phyloP scores from a whole-genome alignment of 2,888 invertebrate genomes.

The Neoaliturus tenellus region DNA sequence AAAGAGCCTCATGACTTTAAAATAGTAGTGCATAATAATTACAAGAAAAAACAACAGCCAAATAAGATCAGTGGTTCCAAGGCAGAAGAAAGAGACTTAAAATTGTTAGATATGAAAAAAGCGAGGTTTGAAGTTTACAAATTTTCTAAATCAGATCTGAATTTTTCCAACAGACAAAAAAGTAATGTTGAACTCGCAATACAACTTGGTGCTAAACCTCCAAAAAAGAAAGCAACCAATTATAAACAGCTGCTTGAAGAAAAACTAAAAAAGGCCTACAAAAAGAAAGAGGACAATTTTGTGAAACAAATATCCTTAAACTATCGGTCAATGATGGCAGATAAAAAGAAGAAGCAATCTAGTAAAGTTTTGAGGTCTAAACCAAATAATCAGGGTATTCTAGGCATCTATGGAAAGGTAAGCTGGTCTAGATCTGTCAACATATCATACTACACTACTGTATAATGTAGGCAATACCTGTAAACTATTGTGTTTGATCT shows the following conservation, averaged over 20 bases:
- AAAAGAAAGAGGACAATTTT: constrained; percentile 35
- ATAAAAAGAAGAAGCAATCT: background rate
- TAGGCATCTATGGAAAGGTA: constrained; percentile 43
- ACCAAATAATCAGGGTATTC: constrained; percentile 6
- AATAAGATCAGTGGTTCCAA: background rate
- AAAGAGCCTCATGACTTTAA: constrained; percentile 17
- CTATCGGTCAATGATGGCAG: background rate
- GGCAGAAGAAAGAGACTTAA: background rate
- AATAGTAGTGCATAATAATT: constrained; percentile 7
- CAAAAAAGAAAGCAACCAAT: constrained; percentile 21
- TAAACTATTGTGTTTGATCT: too few species aligned
- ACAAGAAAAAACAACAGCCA: constrained; percentile 14
- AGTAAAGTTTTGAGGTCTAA: background rate
- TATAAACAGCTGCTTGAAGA: constrained; percentile 28
- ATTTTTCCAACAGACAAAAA: constrained; percentile 45
- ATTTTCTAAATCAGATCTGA: constrained; percentile 39
- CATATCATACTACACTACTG: too few species aligned
- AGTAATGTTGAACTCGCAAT: constrained; percentile 48
- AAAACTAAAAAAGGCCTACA: background rate
- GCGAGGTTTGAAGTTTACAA: constrained; percentile 45
- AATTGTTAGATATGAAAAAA: constrained; percentile 25
- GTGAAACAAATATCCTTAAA: constrained; percentile 4
- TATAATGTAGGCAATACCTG: too few species aligned
- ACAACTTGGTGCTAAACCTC: constrained; percentile 43
- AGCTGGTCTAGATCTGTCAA: too few species aligned